phyloP scores from a whole-genome alignment of 2,888 invertebrate species.

The Tethea ocularis region DNA sequence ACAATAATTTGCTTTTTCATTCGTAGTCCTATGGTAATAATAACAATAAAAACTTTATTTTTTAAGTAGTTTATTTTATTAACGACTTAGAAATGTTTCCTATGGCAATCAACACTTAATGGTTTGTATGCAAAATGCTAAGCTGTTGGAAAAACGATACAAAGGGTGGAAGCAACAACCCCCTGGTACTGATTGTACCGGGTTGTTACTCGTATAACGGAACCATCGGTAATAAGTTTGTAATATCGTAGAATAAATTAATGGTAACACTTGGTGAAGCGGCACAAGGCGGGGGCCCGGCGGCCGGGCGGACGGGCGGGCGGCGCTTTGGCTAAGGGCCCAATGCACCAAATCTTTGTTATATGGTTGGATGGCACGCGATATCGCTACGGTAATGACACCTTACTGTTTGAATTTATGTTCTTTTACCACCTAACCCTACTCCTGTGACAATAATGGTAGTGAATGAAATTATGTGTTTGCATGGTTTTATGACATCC shows the following conservation, averaged over 20 bases:
- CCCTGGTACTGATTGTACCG: constrained; percentile 60
- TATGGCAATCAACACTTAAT: constrained; percentile 17
- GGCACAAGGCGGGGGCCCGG: constrained; percentile 42
- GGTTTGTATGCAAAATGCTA: constrained; percentile 8
- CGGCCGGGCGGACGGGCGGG: neutral
- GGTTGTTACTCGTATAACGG: constrained; percentile 52
- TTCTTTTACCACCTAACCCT: constrained; percentile 19
- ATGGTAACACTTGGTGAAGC: constrained; percentile 71
- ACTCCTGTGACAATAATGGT: constrained; percentile 14
- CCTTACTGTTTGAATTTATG: constrained; percentile 29
- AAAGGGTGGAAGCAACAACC: constrained; percentile 17
- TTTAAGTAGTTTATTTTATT: neutral
- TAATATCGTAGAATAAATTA: constrained; percentile 55
- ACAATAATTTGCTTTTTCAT: neutral
- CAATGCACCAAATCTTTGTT: constrained; percentile 51
- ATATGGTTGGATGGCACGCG: constrained; percentile 57
- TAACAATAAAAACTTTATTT: neutral
- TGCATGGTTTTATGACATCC: neutral
- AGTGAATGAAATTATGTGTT: neutral
- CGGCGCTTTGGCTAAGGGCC: constrained; percentile 53
- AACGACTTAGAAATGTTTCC: neutral
- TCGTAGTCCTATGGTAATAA: too few species aligned
- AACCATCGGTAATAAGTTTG: constrained; percentile 43
- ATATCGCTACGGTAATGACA: constrained; percentile 55
- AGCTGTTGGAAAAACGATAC: constrained; percentile 14